Percentiles rank a stretch among this genome's conserved stretches.
Evolutionary conservation across 2,797 vertebrate genomes (phyloP).

Genomic region (Picus viridis): DNA sequence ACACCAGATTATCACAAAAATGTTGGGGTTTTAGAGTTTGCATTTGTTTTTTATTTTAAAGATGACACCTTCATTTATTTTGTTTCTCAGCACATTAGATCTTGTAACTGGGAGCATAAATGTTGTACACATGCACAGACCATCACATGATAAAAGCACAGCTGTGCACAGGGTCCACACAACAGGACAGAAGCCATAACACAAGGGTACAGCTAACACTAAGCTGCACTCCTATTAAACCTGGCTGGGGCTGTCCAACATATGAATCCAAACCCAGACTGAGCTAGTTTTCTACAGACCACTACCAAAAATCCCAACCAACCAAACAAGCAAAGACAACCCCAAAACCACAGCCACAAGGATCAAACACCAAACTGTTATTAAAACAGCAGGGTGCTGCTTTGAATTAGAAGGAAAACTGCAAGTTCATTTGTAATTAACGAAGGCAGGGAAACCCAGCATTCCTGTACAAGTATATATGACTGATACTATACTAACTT

Average conservation of each 20-base stretch:
- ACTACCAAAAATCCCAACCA: neutral
- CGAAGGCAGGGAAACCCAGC: neutral
- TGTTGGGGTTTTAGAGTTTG: accelerated
- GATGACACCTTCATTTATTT: neutral
- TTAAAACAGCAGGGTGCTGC: neutral
- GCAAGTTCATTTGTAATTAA: neutral
- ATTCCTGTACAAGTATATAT: neutral
- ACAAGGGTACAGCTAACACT: neutral
- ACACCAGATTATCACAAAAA: neutral
- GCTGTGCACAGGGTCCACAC: too few relatives aligned
- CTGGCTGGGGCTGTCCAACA: accelerated
- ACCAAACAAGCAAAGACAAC: neutral
- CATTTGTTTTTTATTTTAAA: neutral
- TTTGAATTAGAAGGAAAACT: neutral
- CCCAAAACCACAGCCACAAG: neutral
- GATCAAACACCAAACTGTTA: neutral
- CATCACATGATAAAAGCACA: neutral
- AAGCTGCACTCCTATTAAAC: neutral
- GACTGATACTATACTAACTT: too few relatives aligned
- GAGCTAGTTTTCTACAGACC: neutral
- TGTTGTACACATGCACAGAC: accelerated
- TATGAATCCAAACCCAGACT: neutral
- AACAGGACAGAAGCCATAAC: neutral
- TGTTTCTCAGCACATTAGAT: neutral
- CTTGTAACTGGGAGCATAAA: neutral